Evolutionary conservation across 2,888 invertebrate species (phyloP).

Genomic region (Ernsta delagoae): DNA sequence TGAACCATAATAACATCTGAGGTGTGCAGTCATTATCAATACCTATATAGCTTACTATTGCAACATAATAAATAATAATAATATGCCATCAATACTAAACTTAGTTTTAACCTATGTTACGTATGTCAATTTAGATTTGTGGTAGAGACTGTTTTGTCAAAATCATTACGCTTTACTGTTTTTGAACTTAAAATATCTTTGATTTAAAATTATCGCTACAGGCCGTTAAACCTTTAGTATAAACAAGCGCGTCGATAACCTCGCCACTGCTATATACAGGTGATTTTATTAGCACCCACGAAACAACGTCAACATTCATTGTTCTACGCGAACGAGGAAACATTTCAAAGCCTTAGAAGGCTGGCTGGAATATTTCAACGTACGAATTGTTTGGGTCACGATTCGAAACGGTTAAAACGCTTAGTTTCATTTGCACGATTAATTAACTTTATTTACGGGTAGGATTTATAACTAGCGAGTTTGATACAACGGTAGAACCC

Average conservation of each 20-base stretch:
- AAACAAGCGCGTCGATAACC: constrained; percentile 20
- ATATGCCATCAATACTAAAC: too few species aligned
- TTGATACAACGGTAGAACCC: constrained; percentile 2
- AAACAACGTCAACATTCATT: constrained; percentile 43
- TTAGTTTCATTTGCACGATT: constrained; percentile 17
- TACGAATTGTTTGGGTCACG: constrained; percentile 31
- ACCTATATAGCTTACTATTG: too few species aligned
- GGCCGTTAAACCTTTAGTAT: background rate
- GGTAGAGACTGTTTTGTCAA: too few species aligned
- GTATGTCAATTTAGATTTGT: too few species aligned
- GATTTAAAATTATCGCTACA: background rate
- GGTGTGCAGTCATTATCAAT: too few species aligned
- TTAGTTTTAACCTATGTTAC: too few species aligned
- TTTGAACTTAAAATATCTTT: background rate
- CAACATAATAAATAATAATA: too few species aligned
- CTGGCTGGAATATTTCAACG: constrained; percentile 19
- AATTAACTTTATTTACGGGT: constrained; percentile 8
- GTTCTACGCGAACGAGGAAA: constrained; percentile 48
- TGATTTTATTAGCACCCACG: constrained; percentile 9
- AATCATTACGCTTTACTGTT: too few species aligned
- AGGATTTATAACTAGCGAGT: constrained; percentile 5
- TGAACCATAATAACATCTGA: too few species aligned
- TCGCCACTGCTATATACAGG: background rate
- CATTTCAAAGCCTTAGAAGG: constrained; percentile 13
- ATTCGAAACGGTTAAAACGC: constrained; percentile 21